phyloP scores from a whole-genome alignment of 2,888 invertebrate genomes.

The Myopa testacea region DNA sequence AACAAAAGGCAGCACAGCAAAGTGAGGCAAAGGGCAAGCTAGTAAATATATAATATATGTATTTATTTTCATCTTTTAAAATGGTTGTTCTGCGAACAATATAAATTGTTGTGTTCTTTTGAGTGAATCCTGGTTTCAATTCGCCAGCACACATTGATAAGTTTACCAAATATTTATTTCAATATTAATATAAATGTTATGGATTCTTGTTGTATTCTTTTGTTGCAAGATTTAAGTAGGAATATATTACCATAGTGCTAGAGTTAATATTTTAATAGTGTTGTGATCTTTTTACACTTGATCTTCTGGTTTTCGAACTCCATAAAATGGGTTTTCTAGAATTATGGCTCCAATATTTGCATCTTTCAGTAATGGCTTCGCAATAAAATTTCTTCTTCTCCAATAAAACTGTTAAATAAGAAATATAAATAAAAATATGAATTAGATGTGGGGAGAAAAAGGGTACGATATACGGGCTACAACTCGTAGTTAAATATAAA shows the following conservation, averaged over 20 bases:
- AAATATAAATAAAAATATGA: conserved; percentile 5
- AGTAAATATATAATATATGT: too few relatives aligned
- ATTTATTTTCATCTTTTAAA: too few relatives aligned
- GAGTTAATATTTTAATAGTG: conserved; percentile 15
- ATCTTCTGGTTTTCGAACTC: conserved; percentile 85
- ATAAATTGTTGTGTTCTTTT: too few relatives aligned
- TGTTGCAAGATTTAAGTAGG: too few relatives aligned
- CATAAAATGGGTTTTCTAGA: conserved; percentile 97
- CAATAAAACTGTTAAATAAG: conserved; percentile 81
- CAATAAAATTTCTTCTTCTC: conserved; percentile 89
- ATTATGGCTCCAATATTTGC: conserved; percentile 92
- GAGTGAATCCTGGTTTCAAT: too few relatives aligned
- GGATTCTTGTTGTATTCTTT: too few relatives aligned
- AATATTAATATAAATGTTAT: too few relatives aligned
- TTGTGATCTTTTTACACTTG: conserved; percentile 76
- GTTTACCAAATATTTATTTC: too few relatives aligned
- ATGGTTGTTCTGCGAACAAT: too few relatives aligned
- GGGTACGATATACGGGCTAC: neutral
- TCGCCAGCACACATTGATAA: too few relatives aligned
- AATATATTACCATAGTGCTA: conserved; percentile 12
- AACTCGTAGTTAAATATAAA: neutral
- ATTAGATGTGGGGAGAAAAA: neutral
- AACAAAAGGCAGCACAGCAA: too few relatives aligned
- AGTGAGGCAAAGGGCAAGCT: too few relatives aligned
- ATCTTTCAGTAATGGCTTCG: conserved; percentile 89